Evolutionary conservation across 2,797 vertebrate species (phyloP).

Genomic region (Poecile montanus): DNA sequence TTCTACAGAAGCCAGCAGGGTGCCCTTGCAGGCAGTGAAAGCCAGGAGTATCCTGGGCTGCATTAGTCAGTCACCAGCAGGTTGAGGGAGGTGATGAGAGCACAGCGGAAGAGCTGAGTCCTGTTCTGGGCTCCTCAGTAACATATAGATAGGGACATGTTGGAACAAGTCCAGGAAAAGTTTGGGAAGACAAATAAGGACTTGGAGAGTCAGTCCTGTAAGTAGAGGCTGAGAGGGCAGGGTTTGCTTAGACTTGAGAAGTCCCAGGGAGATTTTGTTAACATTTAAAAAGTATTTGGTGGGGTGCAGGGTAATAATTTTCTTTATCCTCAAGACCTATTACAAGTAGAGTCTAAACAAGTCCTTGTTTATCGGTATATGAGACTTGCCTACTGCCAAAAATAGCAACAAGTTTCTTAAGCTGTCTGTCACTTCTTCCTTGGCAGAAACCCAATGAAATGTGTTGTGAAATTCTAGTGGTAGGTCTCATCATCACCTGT

Average conservation of each 20-base stretch:
- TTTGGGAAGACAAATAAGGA: not conserved
- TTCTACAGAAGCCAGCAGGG: not conserved
- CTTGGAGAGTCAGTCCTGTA: not conserved
- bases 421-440: not conserved
- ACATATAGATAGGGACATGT: not conserved
- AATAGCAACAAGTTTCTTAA: not conserved
- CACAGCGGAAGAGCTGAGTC: not conserved
- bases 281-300: not conserved
- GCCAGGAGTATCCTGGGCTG: not conserved
- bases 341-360: not conserved
- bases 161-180: not conserved
- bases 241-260: not conserved
- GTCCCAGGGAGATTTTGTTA: not conserved
- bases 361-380: not conserved
- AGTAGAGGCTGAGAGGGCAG: not conserved
- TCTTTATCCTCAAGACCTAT: not conserved
- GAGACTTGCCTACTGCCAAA: not conserved
- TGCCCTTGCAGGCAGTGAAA: not conserved
- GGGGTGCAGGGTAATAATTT: not conserved
- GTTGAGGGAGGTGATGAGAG: not conserved
- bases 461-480: not conserved
- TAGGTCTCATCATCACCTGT: not conserved
- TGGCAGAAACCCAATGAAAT: not conserved
- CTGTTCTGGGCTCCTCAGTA: not conserved
- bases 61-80: not conserved